phyloP scores from a whole-genome alignment of 2,888 invertebrate genomes.

The Schizotus pectinicornis region DNA sequence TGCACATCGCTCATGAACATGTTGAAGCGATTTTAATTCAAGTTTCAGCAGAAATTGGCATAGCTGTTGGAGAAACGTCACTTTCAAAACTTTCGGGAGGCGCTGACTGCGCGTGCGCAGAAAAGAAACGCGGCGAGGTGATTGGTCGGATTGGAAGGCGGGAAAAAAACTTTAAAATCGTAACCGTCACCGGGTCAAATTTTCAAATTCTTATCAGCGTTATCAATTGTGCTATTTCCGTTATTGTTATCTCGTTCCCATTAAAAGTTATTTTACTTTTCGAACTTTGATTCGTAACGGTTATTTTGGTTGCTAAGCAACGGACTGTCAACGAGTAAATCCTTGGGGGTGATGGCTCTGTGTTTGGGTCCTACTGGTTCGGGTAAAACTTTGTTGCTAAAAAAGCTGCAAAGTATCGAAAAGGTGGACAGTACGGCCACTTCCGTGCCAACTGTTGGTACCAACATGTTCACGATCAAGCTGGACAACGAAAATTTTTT shows the following conservation, averaged over 20 bases:
- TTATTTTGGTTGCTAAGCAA: no score
- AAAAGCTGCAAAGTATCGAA: constrained; percentile 72
- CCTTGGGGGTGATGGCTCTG: constrained; percentile 52
- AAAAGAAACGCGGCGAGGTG: not conserved
- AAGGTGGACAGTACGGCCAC: constrained; percentile 78
- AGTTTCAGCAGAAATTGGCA: not conserved
- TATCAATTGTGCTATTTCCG: not conserved
- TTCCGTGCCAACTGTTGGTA: constrained; percentile 81
- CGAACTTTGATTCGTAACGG: no score
- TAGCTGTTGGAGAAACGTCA: constrained; percentile 1
- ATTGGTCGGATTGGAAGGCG: constrained; percentile 4
- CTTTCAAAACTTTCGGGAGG: constrained; percentile 2
- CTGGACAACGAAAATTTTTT: constrained; percentile 43
- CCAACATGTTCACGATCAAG: constrained; percentile 74
- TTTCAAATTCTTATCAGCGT: constrained; percentile 1
- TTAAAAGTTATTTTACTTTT: not conserved
- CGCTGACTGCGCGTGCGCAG: constrained; percentile 4
- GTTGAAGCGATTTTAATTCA: constrained; percentile 37
- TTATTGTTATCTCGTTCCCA: not conserved
- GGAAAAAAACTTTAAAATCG: constrained; percentile 13
- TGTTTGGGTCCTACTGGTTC: constrained; percentile 82
- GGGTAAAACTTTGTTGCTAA: constrained; percentile 81
- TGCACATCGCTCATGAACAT: constrained; percentile 65
- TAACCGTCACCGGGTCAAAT: constrained; percentile 13
- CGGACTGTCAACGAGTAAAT: not conserved